A percentile compares a stretch with the other conserved stretches of the same genome.
Conservation (phyloP, 2,888 invertebrate genomes). For the Ypsolopha scabrella region DNA sequence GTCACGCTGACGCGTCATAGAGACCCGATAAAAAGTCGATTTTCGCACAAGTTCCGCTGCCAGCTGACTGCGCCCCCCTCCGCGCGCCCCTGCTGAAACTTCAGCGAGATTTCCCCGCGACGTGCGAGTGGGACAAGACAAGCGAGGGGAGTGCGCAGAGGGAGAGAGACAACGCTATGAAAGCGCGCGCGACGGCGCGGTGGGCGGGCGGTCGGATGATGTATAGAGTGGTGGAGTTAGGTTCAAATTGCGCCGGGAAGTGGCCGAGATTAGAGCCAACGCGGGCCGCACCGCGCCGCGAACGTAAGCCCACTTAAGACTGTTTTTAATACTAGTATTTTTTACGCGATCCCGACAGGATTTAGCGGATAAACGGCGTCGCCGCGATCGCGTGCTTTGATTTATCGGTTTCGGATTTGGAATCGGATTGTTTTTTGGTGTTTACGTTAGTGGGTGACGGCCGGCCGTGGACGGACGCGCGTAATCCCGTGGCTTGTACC, state of each 20-base stretch:
- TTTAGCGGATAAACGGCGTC: constrained; percentile 67
- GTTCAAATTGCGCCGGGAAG: constrained; percentile 82
- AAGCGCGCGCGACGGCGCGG: constrained; percentile 41
- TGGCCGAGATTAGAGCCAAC: constrained; percentile 78
- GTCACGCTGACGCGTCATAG: constrained; percentile 65
- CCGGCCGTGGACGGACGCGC: constrained; percentile 37
- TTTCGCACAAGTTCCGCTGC: constrained; percentile 64
- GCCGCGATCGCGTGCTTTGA: constrained; percentile 67
- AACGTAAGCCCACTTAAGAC: constrained; percentile 78
- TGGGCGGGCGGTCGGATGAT: constrained; percentile 73
- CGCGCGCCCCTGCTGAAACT: constrained; percentile 46
- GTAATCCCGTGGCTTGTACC: constrained; percentile 61
- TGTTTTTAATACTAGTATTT: constrained; percentile 80
- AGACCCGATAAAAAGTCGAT: constrained; percentile 68
- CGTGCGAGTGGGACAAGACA: constrained; percentile 26
- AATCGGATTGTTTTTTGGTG: constrained; percentile 58
- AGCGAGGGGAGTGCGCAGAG: constrained; percentile 11
- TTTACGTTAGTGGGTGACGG: constrained; percentile 65
- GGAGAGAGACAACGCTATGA: constrained; percentile 26
- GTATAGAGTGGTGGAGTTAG: constrained; percentile 81
- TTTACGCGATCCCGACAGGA: constrained; percentile 70
- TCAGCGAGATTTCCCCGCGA: constrained; percentile 21
- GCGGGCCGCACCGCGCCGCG: constrained; percentile 75
- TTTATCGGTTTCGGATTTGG: constrained; percentile 66
- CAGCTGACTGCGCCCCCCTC: constrained; percentile 58